Base-by-base conservation (phyloP, 2,888 invertebrate genomes). In the Platerodrilus igneus region DNA sequence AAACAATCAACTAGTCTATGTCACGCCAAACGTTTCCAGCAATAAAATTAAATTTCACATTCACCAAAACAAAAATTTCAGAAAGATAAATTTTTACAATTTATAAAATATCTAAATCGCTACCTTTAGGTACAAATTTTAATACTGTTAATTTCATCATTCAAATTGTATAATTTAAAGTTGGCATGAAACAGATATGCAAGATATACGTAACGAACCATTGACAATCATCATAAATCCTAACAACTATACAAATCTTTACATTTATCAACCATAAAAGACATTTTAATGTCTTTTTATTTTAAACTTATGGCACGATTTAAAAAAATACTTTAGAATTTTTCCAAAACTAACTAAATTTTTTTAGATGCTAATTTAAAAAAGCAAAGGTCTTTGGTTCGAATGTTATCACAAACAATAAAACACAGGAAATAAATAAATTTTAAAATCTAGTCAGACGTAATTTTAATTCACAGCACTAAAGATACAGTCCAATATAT, bases 51-150 rank as follows among this genome's bases (percentile, higher is more conserved):
- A 48, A 50, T 55, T 48, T 35, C 37, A 55, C 55, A 50, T 55
- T 58, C 58, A 62, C 63, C 63, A 62, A 63, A 61, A 59, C 55
- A 59, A 47, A 39, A 44, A 53, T 57, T 62, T 60, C 62, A 64
- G 62, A 66, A 66, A 65, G 63, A 64, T 63, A 64, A 62, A 63
- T 55, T 64, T 50, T 47, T 33, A 48, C 51, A 53, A 51, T 54
- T 65, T 66, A 67, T 63, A 67, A 67, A 66, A 67, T 66, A 63
- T 66, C 67, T 66, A 66, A 64, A 64, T 53, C 61, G 60, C 67
- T 66, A 67, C 66, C 63, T 63, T 66, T 66, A 67, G 67, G 66
- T 67, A 67, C 67, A 64, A 67, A 66, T 68, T 62, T 66, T 67
- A 67, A 68, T 67, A 68, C 68, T 68, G 68, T 59, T 63, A 52